Evolutionary conservation across 2,113 vertebrate species (phyloP).

Genomic region (Equus przewalskii): DNA sequence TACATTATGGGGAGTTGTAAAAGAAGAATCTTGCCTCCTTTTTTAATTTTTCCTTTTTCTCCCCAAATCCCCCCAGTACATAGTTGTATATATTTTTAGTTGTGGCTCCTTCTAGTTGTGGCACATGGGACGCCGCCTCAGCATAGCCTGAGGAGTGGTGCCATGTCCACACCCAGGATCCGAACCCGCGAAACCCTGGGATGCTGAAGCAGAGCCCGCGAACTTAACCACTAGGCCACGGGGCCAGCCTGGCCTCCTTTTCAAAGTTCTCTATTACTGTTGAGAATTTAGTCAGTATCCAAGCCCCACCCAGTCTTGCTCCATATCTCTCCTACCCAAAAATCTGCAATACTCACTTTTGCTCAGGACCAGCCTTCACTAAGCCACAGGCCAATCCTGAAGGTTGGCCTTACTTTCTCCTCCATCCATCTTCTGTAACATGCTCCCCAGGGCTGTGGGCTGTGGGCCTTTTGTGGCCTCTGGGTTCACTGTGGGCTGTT

Average conservation of each 20-base stretch:
- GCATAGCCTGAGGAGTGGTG: too few relatives aligned
- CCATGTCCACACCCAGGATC: too few relatives aligned
- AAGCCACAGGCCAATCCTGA: not conserved
- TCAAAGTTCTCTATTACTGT: not conserved
- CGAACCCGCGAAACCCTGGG: too few relatives aligned
- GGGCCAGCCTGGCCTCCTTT: not conserved
- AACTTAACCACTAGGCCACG: too few relatives aligned
- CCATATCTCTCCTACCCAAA: not conserved
- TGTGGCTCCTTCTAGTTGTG: too few relatives aligned
- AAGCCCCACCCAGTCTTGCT: not conserved
- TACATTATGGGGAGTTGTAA: not conserved
- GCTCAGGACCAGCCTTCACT: not conserved
- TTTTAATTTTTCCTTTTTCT: not conserved
- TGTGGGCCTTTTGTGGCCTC: not conserved
- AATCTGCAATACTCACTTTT: not conserved
- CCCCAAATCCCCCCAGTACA: too few relatives aligned
- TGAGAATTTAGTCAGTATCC: not conserved
- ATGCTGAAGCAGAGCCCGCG: too few relatives aligned
- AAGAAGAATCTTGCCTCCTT: conserved; percentile 4
- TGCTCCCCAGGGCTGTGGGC: not conserved
- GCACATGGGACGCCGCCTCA: too few relatives aligned
- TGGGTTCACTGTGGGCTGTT: not conserved
- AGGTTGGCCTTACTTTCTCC: not conserved
- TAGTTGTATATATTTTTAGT: too few relatives aligned
- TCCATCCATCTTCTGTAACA: not conserved